These are phyloP conservation scores for Hafferia zeledoni DNA, from an alignment of 2,797 vertebrate genomes.

Conservation along the genomic window DNA sequence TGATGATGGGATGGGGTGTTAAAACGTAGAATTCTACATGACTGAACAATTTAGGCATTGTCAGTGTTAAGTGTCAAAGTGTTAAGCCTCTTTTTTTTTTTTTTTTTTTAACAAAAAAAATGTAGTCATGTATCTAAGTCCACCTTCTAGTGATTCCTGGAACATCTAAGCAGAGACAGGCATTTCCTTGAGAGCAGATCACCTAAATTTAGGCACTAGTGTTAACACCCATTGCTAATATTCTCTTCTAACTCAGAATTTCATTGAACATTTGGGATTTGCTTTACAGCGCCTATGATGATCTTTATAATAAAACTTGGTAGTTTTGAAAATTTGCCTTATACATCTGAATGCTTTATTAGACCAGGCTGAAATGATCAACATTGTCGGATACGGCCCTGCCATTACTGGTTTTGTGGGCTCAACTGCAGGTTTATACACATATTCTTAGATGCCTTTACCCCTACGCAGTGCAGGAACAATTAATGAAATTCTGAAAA, in stretches of 20 bases:
- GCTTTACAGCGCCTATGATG: background rate
- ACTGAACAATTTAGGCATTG: background rate
- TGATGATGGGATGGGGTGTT: background rate
- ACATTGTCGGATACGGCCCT: background rate
- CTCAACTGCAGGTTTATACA: constrained; percentile 41
- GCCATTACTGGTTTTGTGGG: background rate
- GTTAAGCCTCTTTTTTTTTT: no score
- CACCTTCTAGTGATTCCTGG: constrained; percentile 43
- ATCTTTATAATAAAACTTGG: background rate
- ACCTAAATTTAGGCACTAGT: background rate
- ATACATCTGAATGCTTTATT: background rate
- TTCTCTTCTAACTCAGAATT: background rate
- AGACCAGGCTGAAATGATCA: background rate
- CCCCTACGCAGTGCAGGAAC: background rate
- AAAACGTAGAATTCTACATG: background rate
- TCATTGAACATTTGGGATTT: background rate
- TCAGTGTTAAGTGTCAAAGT: background rate
- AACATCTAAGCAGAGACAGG: constrained; percentile 11
- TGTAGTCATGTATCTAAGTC: constrained; percentile 16
- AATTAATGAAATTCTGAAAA: constrained; percentile 54
- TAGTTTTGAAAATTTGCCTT: background rate
- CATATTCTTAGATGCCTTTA: constrained; percentile 42
- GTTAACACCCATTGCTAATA: background rate
- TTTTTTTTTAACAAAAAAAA: background rate
- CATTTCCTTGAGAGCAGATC: background rate